These are phyloP conservation scores for Lithosia quadra DNA, from an alignment of 2,888 invertebrate species.

Conservation along the genomic window DNA sequence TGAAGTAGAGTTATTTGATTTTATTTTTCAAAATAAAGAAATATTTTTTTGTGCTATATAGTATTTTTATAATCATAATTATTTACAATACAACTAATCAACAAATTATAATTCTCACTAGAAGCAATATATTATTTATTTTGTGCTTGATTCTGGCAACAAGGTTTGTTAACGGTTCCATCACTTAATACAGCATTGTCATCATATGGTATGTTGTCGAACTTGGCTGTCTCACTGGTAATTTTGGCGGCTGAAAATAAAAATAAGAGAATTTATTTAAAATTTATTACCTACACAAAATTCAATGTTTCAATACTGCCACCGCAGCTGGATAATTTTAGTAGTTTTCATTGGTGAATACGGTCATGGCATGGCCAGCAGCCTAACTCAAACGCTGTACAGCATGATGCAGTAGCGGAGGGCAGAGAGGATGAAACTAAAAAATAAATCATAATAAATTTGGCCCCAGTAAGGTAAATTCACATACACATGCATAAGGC, in stretches of 20 bases:
- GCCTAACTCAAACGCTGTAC: background rate
- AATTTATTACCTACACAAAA: too few species aligned
- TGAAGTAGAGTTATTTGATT: too few species aligned
- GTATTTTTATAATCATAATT: background rate
- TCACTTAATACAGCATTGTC: constrained; percentile 79
- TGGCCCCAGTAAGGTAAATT: too few species aligned
- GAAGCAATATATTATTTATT: constrained; percentile 49
- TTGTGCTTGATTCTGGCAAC: constrained; percentile 67
- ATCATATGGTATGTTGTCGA: constrained; percentile 89
- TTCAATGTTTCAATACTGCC: too few species aligned
- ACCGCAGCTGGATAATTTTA: background rate
- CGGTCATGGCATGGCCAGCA: background rate
- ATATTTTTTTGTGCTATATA: too few species aligned
- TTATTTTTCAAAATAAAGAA: too few species aligned
- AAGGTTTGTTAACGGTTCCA: constrained; percentile 54
- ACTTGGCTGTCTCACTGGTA: constrained; percentile 86
- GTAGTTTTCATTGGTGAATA: too few species aligned
- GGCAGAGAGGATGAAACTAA: too few species aligned
- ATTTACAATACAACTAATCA: constrained; percentile 5
- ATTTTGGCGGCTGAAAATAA: constrained; percentile 86
- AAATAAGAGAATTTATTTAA: background rate
- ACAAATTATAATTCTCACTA: background rate
- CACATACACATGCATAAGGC: too few species aligned
- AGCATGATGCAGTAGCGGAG: background rate
- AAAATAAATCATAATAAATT: too few species aligned